Conservation (phyloP, 2,888 invertebrate genomes). For the Euplexia lucipara region DNA sequence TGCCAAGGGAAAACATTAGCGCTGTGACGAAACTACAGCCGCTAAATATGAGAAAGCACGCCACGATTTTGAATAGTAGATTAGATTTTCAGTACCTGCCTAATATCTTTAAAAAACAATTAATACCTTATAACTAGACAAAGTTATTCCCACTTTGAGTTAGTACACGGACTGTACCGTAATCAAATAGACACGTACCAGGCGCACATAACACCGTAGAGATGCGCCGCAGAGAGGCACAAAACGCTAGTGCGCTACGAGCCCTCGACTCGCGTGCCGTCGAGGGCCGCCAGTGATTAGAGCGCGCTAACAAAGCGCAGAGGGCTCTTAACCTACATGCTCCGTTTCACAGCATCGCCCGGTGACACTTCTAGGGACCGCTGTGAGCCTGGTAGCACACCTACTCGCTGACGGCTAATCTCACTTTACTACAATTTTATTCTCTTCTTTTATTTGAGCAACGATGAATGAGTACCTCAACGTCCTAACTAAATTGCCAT, state of each 20-base stretch:
- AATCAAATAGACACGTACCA: slow-evolving; percentile 70
- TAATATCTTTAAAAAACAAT: no score
- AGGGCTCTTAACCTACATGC: slow-evolving; percentile 90
- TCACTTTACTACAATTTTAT: slow-evolving; percentile 66
- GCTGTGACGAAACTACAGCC: no score
- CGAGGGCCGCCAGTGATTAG: slow-evolving; percentile 89
- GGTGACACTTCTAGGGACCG: slow-evolving; percentile 82
- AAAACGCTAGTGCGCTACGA: slow-evolving; percentile 88
- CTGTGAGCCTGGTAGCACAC: slow-evolving; percentile 79
- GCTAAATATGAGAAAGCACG: not conserved
- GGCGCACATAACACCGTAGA: slow-evolving; percentile 73
- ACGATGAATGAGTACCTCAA: not conserved
- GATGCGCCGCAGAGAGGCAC: slow-evolving; percentile 82
- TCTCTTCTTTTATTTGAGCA: slow-evolving; percentile 52
- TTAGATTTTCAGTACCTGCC: no score
- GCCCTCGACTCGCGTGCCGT: slow-evolving; percentile 84
- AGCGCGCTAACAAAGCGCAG: slow-evolving; percentile 89
- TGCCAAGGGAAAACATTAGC: no score
- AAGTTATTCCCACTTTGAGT: slow-evolving; percentile 5
- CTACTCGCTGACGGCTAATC: slow-evolving; percentile 79
- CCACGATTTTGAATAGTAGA: not conserved
- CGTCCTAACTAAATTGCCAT: not conserved
- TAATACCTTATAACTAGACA: not conserved
- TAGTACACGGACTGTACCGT: slow-evolving; percentile 27
- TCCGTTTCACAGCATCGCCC: slow-evolving; percentile 87